Percentiles rank a stretch among this genome's conserved stretches.
Conservation (phyloP, 2,113 vertebrate genomes). For the Papio anubis region DNA sequence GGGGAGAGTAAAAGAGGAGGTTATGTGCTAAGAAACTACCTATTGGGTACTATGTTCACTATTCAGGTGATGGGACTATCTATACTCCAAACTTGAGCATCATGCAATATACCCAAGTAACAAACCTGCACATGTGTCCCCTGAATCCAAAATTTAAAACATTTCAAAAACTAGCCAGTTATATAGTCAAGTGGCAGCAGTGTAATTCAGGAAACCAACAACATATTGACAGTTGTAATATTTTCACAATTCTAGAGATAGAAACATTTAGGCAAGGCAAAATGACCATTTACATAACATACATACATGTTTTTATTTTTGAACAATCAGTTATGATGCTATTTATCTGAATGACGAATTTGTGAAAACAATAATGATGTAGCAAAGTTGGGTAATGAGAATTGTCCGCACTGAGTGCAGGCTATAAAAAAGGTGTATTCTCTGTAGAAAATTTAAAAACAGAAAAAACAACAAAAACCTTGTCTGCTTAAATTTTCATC, state of each 20-base stretch:
- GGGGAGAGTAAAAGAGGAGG: too few relatives aligned
- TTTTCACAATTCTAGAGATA: not conserved
- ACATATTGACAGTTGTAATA: not conserved
- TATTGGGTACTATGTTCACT: too few relatives aligned
- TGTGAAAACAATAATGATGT: not conserved
- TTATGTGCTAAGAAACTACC: too few relatives aligned
- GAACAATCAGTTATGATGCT: not conserved
- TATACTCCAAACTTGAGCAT: too few relatives aligned
- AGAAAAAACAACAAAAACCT: not conserved
- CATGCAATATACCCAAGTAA: too few relatives aligned
- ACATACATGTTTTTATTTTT: not conserved
- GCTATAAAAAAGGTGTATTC: not conserved
- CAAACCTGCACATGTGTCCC: too few relatives aligned
- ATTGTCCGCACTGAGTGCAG: not conserved
- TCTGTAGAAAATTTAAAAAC: not conserved
- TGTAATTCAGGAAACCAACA: not conserved
- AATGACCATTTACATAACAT: not conserved
- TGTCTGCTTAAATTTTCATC: constrained; percentile 8
- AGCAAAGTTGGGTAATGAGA: not conserved
- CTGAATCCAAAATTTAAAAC: too few relatives aligned
- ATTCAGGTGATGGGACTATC: too few relatives aligned
- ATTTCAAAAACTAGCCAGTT: not conserved
- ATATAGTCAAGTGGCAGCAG: not conserved
- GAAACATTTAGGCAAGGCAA: not conserved
- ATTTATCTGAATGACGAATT: not conserved